Conservation (phyloP, 2,888 invertebrate species). For the Agelastica alni region DNA sequence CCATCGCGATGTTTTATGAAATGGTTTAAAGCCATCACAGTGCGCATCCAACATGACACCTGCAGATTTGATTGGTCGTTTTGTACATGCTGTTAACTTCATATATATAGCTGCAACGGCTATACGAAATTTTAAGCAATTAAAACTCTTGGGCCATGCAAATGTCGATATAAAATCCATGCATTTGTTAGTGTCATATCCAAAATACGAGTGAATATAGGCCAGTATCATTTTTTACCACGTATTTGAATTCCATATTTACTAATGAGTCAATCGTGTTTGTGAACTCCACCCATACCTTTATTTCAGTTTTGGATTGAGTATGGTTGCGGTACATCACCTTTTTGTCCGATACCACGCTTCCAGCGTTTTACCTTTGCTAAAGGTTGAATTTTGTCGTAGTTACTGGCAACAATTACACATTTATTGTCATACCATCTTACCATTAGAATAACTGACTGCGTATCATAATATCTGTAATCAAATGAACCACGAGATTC, state of each 20-base stretch:
- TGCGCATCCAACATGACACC: neutral
- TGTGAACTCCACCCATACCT: neutral
- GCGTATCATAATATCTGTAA: neutral
- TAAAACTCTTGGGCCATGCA: neutral
- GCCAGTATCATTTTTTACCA: too few relatives aligned
- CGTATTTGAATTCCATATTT: conserved; percentile 1
- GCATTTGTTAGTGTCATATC: conserved; percentile 1
- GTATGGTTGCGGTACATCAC: neutral
- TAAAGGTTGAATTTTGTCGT: neutral
- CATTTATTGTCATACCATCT: neutral
- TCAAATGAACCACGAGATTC: neutral
- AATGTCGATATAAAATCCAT: neutral
- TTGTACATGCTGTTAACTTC: conserved; percentile 3
- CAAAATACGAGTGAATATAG: neutral
- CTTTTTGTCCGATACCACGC: neutral
- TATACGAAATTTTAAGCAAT: too few relatives aligned
- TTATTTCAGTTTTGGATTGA: neutral
- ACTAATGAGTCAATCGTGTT: neutral
- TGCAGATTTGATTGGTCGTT: neutral
- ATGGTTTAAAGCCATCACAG: too few relatives aligned
- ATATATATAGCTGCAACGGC: neutral
- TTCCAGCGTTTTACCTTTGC: conserved; percentile 2
- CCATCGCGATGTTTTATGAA: neutral
- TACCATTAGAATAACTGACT: neutral
- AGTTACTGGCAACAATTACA: neutral